Evolutionary conservation across 2,113 vertebrate genomes (phyloP).

Genomic region (Pan troglodytes): NHGRI_mPanTro3-v2.1_pri NC_072411.2:66524001-66524500

Average conservation of each 20-base stretch:
- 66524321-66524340: background rate
- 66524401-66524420: background rate
- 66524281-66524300: background rate
- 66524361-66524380: background rate
- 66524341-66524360: background rate
- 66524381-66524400: background rate
- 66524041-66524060: background rate
- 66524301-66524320: background rate
- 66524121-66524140: background rate
- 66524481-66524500: background rate
- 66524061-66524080: background rate
- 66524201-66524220: background rate
- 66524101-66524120: background rate
- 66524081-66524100: background rate
- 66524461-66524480: background rate
- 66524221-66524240: background rate
- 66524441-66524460: background rate
- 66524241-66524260: background rate
- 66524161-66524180: background rate
- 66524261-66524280: background rate
- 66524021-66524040: background rate
- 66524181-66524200: background rate
- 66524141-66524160: background rate
- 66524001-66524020: background rate
- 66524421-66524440: background rate